These are phyloP conservation scores for Manacus vitellinus DNA, from an alignment of 2,113 vertebrate genomes.

Conservation along the genomic window DNA sequence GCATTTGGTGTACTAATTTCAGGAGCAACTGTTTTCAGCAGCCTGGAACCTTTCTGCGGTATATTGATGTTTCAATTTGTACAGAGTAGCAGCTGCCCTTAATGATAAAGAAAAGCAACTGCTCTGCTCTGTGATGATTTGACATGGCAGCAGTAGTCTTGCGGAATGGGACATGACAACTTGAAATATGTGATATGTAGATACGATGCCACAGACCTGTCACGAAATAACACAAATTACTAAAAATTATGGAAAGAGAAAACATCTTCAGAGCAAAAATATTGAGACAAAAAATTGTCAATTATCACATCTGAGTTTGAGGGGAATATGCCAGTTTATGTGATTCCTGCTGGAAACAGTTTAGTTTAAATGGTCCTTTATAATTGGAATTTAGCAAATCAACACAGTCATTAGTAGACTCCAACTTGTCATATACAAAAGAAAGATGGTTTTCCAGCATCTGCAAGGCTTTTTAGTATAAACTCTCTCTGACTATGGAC, in stretches of 20 bases:
- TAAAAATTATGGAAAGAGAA: neutral
- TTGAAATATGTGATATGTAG: constrained; percentile 26
- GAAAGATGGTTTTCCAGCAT: neutral
- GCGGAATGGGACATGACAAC: constrained; percentile 50
- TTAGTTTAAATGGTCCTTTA: neutral
- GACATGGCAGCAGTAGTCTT: constrained; percentile 35
- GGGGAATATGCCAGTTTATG: neutral
- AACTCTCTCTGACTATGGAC: neutral
- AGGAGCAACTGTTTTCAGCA: constrained; percentile 44
- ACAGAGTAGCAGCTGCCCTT: constrained; percentile 56
- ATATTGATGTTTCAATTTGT: constrained; percentile 67
- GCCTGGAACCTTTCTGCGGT: constrained; percentile 51
- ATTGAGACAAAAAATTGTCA: constrained; percentile 29
- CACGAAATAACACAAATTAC: constrained; percentile 19
- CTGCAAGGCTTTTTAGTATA: neutral
- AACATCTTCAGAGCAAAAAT: constrained; percentile 11
- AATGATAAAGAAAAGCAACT: constrained; percentile 54
- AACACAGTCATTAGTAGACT: neutral
- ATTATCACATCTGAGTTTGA: neutral
- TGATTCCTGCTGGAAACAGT: neutral
- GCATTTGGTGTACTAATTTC: constrained; percentile 43
- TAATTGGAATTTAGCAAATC: neutral
- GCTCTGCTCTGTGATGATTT: constrained; percentile 8
- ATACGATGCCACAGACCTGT: neutral
- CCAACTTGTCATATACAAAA: neutral